Percentiles rank a stretch among this genome's conserved stretches.
phyloP scores from a whole-genome alignment of 1,140 invertebrate species.

The Camponotus floridanus region DNA sequence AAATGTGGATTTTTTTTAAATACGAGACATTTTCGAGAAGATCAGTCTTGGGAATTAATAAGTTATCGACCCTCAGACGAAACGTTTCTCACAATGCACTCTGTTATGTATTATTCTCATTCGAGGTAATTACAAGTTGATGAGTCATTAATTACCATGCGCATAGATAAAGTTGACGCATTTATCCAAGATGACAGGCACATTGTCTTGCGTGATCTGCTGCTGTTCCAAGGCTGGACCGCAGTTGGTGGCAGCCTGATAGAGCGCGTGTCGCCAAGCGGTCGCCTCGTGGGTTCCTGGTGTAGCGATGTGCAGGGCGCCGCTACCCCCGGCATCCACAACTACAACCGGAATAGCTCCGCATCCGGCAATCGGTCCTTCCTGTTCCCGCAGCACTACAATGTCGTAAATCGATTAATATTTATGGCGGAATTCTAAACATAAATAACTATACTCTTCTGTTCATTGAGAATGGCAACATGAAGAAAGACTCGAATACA shows the following conservation, averaged over 20 bases:
- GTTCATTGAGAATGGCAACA: background rate
- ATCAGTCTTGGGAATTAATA: background rate
- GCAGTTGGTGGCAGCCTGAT: constrained; percentile 91
- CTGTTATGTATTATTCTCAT: background rate
- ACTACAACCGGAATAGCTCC: constrained; percentile 78
- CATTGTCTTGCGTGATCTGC: constrained; percentile 94
- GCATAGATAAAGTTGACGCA: constrained; percentile 95
- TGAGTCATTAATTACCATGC: constrained; percentile 88
- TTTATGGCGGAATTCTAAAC: no score
- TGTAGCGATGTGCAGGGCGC: constrained; percentile 81
- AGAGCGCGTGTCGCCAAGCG: constrained; percentile 91
- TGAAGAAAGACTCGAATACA: background rate
- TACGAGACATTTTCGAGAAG: background rate
- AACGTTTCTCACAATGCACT: background rate
- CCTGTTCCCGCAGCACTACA: constrained; percentile 81
- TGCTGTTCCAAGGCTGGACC: constrained; percentile 92
- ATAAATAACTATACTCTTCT: background rate
- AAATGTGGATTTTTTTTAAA: background rate
- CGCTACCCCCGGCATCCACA: constrained; percentile 79
- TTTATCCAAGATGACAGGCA: constrained; percentile 96
- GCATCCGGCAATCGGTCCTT: constrained; percentile 77
- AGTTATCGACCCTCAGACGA: background rate
- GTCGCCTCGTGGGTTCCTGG: constrained; percentile 80
- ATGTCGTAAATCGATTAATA: constrained; percentile 5
- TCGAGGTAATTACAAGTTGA: background rate